These are phyloP conservation scores for Globia sparganii DNA, from an alignment of 2,888 invertebrate species.

Conservation along the genomic window DNA sequence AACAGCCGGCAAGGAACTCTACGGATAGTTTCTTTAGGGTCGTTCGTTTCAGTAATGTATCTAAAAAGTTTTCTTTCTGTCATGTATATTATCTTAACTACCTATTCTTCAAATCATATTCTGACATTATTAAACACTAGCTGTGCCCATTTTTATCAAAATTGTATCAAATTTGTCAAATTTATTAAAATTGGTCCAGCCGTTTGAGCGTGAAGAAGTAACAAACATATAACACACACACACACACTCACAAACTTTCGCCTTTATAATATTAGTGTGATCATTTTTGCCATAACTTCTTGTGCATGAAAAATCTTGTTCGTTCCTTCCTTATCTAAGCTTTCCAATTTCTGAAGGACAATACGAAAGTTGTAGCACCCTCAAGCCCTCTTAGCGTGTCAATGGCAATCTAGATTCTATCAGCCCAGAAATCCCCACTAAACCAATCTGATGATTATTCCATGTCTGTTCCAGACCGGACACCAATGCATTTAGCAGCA, in stretches of 20 bases:
- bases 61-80: not conserved
- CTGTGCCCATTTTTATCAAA: no score
- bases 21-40: not conserved
- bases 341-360: not conserved
- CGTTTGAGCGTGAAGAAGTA: no score
- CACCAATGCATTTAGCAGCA: slow-evolving; percentile 99
- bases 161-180: no score
- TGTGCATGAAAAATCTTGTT: not conserved
- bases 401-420: not conserved
- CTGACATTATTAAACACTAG: not conserved
- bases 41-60: not conserved
- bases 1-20: not conserved
- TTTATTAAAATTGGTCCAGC: no score
- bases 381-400: no score
- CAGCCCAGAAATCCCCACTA: not conserved
- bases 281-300: not conserved
- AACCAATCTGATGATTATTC: slow-evolving; percentile 12
- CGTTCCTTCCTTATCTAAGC: not conserved
- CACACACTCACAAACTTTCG: no score
- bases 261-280: no score
- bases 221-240: no score
- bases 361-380: not conserved
- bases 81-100: not conserved
- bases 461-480: slow-evolving; percentile 92
- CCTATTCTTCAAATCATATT: not conserved